Percentiles rank a stretch among this genome's conserved stretches.
Evolutionary conservation across 2,113 vertebrate species (phyloP).

Genomic region (Pluvialis apricaria): DNA sequence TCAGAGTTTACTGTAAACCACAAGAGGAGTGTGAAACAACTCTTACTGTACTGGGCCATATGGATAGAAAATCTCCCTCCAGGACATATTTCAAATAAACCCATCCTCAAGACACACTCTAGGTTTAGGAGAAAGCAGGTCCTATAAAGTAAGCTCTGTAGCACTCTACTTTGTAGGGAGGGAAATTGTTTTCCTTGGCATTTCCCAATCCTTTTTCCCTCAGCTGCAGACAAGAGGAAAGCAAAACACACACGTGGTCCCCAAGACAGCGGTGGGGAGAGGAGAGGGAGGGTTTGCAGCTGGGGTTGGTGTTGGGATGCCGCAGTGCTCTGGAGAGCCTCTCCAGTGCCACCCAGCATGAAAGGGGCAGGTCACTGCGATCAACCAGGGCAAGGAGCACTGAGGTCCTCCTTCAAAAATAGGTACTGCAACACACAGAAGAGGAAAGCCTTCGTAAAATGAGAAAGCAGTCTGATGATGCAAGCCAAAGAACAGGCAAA

Average conservation of each 20-base stretch:
- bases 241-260: conserved; percentile 9
- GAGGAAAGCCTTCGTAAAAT: background rate
- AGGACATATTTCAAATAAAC: conserved; percentile 1
- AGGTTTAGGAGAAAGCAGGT: background rate
- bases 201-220: conserved; percentile 32
- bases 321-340: rapidly evolving
- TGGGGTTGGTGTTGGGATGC: background rate
- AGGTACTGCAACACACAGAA: background rate
- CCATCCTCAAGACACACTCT: background rate
- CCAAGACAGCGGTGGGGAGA: background rate
- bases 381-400: background rate
- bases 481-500: background rate
- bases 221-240: conserved; percentile 39
- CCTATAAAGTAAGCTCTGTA: background rate
- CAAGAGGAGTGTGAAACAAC: background rate
- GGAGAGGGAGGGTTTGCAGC: background rate
- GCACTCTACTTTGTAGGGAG: background rate
- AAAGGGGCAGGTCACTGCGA: background rate
- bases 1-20: conserved; percentile 34
- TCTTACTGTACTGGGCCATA: background rate
- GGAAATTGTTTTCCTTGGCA: conserved; percentile 16
- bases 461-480: background rate
- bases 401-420: background rate
- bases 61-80: conserved; percentile 31
- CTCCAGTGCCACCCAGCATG: background rate